Base-by-base conservation (phyloP, 2,888 invertebrate species). In the Melanchra persicariae region DNA sequence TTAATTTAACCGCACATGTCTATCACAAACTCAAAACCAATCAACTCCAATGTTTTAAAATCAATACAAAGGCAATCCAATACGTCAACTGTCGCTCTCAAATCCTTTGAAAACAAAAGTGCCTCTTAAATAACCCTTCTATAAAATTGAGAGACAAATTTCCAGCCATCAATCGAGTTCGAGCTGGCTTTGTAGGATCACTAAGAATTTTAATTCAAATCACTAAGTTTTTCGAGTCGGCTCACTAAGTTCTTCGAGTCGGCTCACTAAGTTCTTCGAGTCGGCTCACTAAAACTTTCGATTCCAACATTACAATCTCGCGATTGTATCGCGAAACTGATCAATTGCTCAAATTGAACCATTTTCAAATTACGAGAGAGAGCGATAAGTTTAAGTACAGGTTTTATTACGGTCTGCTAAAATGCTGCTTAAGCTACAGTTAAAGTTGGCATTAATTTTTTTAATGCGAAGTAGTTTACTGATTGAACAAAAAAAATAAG, bases 301-400 rank as follows among this genome's bases (percentile, higher is more conserved):
- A 52, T 71, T 34, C n/a, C 43, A 68, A 54, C 77, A 74, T 60
- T 70, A 69, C 12, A 77, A 61, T 59, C 74, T 49, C 19, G 49
- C 66, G 69, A 76, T 74, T 57, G 65, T 85, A 85, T 87, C 82
- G 74, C 54, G 37, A 76, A 79, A 73, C 81, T 83, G 87, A 90
- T 87, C 87, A 87, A 89, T 90, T 87, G 86, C 80, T 82, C 76
- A 76, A 89, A 89, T 89, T 86, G 87, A 88, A 85, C 87, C 83
- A 82, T 85, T 86, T 84, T 86, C 85, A 86, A 89, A 88, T 90
- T 89, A 88, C 87, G 78, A 67, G 74, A 58, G 17, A 40, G 70
- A 66, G 76, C 81, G 81, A 87, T 88, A 87, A 87, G 79, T 88
- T 86, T 86, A 82, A 89, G 78, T 87, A 85, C 81, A 64, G 74